phyloP scores from a whole-genome alignment of 1,140 invertebrate genomes.

The Brachionus paranguensis region DNA sequence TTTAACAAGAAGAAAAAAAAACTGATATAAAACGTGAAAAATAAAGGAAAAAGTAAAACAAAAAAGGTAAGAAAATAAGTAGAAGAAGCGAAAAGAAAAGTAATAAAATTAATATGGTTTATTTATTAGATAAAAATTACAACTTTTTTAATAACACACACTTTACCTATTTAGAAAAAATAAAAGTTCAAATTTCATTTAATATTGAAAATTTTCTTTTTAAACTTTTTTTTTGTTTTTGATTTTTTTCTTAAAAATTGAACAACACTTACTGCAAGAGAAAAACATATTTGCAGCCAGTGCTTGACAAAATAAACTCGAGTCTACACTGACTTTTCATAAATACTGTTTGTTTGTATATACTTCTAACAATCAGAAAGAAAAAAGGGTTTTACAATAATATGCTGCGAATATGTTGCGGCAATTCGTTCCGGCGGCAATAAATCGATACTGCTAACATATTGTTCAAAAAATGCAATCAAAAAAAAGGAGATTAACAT shows the following conservation, averaged over 20 bases:
- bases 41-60: neutral
- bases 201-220: neutral
- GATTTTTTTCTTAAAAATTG: neutral
- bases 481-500: constrained; percentile 2
- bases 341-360: neutral
- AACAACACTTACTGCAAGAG: neutral
- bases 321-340: neutral
- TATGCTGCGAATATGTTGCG: neutral
- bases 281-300: neutral
- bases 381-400: constrained; percentile 13
- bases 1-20: constrained; percentile 1
- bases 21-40: neutral
- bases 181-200: neutral
- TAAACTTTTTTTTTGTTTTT: neutral
- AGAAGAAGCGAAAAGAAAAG: neutral
- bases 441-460: neutral
- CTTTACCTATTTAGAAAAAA: neutral
- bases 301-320: neutral
- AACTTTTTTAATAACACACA: neutral
- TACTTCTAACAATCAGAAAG: neutral
- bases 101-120: neutral
- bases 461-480: neutral
- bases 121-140: constrained; percentile 6
- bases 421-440: neutral
- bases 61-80: neutral